Evolutionary conservation across 2,113 vertebrate species (phyloP), one percentile per base, ranked within the genome.

Genomic region (Blennius ocellaris): DNA sequence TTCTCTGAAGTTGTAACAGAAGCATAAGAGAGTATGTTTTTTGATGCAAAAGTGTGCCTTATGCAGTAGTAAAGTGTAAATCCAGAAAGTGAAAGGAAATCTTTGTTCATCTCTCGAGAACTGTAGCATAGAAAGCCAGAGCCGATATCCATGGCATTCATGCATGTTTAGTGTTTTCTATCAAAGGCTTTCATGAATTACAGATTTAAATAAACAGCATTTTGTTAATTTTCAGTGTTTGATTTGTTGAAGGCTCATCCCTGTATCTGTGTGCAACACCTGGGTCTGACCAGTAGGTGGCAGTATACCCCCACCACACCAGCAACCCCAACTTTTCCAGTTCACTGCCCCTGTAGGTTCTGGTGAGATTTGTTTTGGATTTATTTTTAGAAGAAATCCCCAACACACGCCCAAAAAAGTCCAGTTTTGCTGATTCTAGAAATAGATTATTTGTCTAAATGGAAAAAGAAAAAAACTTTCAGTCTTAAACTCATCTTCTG

Each of bases 31-130:
- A 11, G 38, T 11, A 37, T 69, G 11, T 39, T 51, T 39, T 76
- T 61, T 66, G 5, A 79, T 79, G 74, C 49, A 67, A 78, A 78
- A 78, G 80, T 11, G 87, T 91, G 87, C 85, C 88, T 91, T 89
- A 85, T 75, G 71, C 69, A 72, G 43, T 63, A 59, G 48, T 69
- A 17, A 52, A 69, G 30, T 59, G 44, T 59, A 10, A 53, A 61
- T 57, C 21, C 62, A 59, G 15, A 62, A 70, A 39, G 12, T 47
- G 60, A 41, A 66, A 30, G 45, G 58, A 39, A 47, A 17, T 59
- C 43, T 72, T 81, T 80, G 44, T 59, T 48, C 8, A 68, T 75
- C 57, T 77, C 41, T 76, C 8, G 61, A 84, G 72, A 69, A 87
- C 76, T 78, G 59, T 82, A 80, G 82, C 86, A 91, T 86, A 90